Conservation (phyloP, 2,797 vertebrate genomes). For the Lemur catta region DNA sequence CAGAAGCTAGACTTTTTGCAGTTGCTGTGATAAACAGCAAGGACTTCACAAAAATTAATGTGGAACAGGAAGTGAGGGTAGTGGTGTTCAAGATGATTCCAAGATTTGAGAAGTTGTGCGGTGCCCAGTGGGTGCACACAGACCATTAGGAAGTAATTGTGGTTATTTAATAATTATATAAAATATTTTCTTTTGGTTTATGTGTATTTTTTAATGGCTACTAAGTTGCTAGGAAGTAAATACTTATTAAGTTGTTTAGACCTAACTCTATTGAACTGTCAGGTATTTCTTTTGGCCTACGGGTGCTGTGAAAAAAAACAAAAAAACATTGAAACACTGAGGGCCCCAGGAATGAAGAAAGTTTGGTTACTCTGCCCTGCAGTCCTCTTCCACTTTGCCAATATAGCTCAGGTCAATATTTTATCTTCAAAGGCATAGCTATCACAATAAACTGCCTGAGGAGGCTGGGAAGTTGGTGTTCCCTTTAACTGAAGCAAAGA, state of each 20-base stretch:
- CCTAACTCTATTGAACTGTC: neutral
- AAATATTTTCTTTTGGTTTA: neutral
- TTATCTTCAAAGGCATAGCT: neutral
- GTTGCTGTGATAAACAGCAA: neutral
- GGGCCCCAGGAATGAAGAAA: neutral
- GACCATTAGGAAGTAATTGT: neutral
- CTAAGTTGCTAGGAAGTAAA: neutral
- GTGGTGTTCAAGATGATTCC: neutral
- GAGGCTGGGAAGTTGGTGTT: neutral
- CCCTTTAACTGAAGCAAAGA: neutral
- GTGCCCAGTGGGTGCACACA: neutral
- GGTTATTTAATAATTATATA: neutral
- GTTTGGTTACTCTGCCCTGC: neutral
- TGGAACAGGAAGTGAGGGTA: neutral
- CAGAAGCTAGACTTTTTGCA: neutral
- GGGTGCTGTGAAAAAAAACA: neutral
- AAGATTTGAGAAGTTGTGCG: neutral
- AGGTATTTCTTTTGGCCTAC: neutral
- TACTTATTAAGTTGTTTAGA: neutral
- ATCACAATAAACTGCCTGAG: neutral
- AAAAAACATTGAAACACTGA: neutral
- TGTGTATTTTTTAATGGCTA: neutral
- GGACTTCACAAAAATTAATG: neutral
- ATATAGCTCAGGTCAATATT: neutral
- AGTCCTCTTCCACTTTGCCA: neutral